A percentile compares a stretch with the other conserved stretches of the same genome.
Conservation (phyloP, 2,888 invertebrate genomes). For the Rhingia campestris region DNA sequence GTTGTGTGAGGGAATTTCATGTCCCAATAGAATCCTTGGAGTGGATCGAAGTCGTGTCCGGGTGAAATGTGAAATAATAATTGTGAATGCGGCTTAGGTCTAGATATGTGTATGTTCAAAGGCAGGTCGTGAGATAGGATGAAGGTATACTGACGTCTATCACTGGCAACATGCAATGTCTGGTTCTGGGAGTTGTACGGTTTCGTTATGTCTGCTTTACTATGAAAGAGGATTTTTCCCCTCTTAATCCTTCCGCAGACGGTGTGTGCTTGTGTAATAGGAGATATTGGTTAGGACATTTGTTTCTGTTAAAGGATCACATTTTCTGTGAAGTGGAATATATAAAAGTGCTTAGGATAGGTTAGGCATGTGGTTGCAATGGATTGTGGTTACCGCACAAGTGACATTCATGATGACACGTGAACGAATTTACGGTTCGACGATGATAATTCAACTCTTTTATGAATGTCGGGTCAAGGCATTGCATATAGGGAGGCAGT, state of each 20-base stretch:
- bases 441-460: neutral
- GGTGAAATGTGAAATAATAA: conserved; percentile 67
- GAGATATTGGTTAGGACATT: conserved; percentile 35
- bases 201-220: conserved; percentile 34
- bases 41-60: conserved; percentile 57
- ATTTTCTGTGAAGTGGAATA: conserved; percentile 17
- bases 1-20: conserved; percentile 17
- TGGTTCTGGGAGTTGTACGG: conserved; percentile 35
- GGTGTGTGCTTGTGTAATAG: conserved; percentile 27
- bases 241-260: conserved; percentile 6
- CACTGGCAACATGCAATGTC: conserved; percentile 21
- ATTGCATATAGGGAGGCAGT: neutral
- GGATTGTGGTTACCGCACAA: conserved; percentile 19
- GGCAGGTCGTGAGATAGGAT: conserved; percentile 41
- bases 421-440: neutral
- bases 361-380: conserved; percentile 34
- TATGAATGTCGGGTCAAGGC: neutral
- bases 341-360: conserved; percentile 49
- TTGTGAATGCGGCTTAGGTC: conserved; percentile 66
- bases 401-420: conserved; percentile 3
- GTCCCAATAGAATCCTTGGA: conserved; percentile 44
- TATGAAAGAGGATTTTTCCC: conserved; percentile 8
- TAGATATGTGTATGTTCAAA: conserved; percentile 29
- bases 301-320: conserved; percentile 35
- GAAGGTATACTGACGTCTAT: conserved; percentile 17